These are phyloP conservation scores for Steinernema carpocapsae DNA, from an alignment of 2,888 invertebrate genomes.

Conservation along the genomic window DNA sequence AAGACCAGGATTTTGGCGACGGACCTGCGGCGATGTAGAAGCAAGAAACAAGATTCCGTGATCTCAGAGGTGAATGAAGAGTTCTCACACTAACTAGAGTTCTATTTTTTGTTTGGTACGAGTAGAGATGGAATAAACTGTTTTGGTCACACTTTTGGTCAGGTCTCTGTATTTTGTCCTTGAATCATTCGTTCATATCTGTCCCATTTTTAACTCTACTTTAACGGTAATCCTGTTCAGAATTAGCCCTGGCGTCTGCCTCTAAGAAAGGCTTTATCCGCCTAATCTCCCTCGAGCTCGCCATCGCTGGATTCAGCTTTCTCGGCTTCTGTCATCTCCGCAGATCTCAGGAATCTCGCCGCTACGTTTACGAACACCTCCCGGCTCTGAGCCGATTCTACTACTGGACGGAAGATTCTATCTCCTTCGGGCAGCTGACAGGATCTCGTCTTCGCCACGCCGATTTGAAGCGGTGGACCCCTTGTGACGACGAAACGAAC, in stretches of 20 bases:
- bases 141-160: not conserved
- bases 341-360: constrained; percentile 38
- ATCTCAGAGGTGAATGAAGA: not conserved
- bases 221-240: not conserved
- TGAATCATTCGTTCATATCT: too few relatives aligned
- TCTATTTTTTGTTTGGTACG: too few relatives aligned
- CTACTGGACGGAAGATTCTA: constrained; percentile 39
- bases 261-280: not conserved
- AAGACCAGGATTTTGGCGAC: constrained; percentile 9
- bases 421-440: constrained; percentile 36
- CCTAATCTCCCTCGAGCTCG: constrained; percentile 33
- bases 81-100: not conserved
- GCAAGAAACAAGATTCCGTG: not conserved
- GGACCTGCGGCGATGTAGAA: not conserved
- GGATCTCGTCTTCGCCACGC: constrained; percentile 39
- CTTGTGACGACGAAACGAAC: not conserved
- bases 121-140: too few relatives aligned
- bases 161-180: not conserved
- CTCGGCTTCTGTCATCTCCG: constrained; percentile 34
- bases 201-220: not conserved
- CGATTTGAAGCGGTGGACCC: constrained; percentile 39
- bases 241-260: constrained; percentile 2
- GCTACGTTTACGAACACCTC: constrained; percentile 37
- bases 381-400: constrained; percentile 30
- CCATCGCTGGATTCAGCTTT: constrained; percentile 31